Base-by-base conservation (phyloP, 2,888 invertebrate species). In the Oscheius sp. region DNA sequence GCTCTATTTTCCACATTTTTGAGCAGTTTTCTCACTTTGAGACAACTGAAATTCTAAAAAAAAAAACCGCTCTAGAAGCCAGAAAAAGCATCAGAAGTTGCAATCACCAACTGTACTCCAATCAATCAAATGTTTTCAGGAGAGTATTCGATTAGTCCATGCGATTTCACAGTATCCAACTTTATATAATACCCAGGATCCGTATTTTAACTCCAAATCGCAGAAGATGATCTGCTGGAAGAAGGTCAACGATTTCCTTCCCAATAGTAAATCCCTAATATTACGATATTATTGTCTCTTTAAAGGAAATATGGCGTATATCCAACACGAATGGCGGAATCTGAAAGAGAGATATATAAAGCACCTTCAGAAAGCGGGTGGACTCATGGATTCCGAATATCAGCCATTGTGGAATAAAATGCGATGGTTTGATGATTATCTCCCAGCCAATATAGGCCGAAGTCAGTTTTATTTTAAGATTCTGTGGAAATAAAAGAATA, bases 261-360 rank as follows among this genome's bases (percentile, higher is more conserved):
- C 27, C n/a, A 55, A 45, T 52, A 12, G 8, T 34, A 31, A 23
- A 20, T 34, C 25, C 23, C 10, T 58, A 12, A 17, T 34, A 20
- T 58, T 37, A 23, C 1, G 25, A 58, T n/a, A 25, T 4, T 33
- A 33, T 2, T 31, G n/a, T n/a, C n/a, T n/a, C 17, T 65, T 50
- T 31, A 65, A 52, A 37, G 4, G 57, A 53, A 20, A 55, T 55
- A 0, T 20, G n/a, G n/a, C 20, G 1, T 34, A 27, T n/a, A 39
- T 66, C 27, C 55, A 55, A 29, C 4, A 27, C n/a, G 42, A 39
- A 42, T 66, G 66, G 66, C 37, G 27, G 29, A 55, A 52, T 0
- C 33, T 66, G 33, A 53, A 37, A 34, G 66, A 66, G 8, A 17
- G 46, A 5, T 66, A 45, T 46, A 39, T 55, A 8, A 55, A 55